phyloP scores from a whole-genome alignment of 1,140 invertebrate species.

The Coptotermes formosanus region DNA sequence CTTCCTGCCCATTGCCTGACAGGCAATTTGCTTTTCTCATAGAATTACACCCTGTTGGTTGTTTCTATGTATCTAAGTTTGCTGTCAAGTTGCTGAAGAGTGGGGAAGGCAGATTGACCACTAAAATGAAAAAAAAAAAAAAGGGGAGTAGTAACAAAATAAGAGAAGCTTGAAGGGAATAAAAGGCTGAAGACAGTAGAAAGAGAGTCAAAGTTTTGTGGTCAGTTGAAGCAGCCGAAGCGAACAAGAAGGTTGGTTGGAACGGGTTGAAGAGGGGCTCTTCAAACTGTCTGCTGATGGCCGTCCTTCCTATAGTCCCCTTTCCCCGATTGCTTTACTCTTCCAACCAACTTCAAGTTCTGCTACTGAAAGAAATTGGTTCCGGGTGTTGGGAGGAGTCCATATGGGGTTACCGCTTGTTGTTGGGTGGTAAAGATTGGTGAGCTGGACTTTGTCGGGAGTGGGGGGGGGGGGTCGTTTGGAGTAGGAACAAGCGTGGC shows the following conservation, averaged over 20 bases:
- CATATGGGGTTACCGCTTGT: background rate
- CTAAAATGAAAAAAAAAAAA: background rate
- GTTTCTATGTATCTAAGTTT: background rate
- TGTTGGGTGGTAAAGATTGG: background rate
- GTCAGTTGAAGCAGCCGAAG: background rate
- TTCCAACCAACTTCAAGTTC: background rate
- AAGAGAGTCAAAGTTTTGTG: background rate
- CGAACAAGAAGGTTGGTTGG: background rate
- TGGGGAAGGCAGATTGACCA: too few relatives aligned
- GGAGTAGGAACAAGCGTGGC: background rate
- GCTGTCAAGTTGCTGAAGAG: background rate
- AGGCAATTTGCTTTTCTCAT: background rate
- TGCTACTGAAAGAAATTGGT: constrained; percentile 9
- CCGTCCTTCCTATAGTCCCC: too few relatives aligned
- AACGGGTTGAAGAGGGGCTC: background rate
- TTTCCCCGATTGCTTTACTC: background rate
- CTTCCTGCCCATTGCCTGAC: background rate
- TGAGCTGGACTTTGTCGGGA: background rate
- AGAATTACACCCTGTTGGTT: background rate
- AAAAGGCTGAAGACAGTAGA: background rate
- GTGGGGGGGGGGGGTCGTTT: background rate
- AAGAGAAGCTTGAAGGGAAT: background rate
- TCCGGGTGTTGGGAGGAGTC: background rate
- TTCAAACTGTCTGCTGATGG: background rate
- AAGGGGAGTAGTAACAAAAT: background rate